Conservation (phyloP, 2,113 vertebrate genomes). For the Erythrolamprus reginae region DNA sequence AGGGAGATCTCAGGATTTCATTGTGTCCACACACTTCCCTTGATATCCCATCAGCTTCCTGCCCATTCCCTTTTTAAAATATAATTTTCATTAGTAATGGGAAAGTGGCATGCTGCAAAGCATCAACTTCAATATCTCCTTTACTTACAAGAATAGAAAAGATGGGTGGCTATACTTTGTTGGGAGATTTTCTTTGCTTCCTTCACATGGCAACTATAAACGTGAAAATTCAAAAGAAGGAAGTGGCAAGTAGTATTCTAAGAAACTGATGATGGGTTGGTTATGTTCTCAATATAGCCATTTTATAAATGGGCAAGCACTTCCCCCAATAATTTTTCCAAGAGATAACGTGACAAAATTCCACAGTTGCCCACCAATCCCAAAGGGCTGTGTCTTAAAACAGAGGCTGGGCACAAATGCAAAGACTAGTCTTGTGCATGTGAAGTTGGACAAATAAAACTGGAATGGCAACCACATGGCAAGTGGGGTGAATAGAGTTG, state of each 20-base stretch:
- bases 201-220: not conserved
- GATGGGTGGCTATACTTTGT: not conserved
- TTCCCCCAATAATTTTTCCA: not conserved
- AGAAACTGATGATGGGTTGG: not conserved
- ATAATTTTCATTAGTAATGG: not conserved
- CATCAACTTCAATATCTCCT: not conserved
- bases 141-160: not conserved
- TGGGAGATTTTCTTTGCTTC: not conserved
- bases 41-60: not conserved
- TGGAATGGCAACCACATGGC: not conserved
- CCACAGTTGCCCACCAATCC: not conserved
- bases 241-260: not conserved
- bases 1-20: not conserved
- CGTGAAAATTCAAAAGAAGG: not conserved
- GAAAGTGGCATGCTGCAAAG: not conserved
- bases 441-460: not conserved
- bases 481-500: not conserved
- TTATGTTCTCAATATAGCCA: not conserved
- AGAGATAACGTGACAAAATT: not conserved
- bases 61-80: not conserved
- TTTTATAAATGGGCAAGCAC: not conserved
- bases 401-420: not conserved
- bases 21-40: not conserved
- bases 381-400: not conserved
- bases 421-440: not conserved